Base-by-base conservation (phyloP, 2,113 vertebrate species). In the Gymnogyps californianus region DNA sequence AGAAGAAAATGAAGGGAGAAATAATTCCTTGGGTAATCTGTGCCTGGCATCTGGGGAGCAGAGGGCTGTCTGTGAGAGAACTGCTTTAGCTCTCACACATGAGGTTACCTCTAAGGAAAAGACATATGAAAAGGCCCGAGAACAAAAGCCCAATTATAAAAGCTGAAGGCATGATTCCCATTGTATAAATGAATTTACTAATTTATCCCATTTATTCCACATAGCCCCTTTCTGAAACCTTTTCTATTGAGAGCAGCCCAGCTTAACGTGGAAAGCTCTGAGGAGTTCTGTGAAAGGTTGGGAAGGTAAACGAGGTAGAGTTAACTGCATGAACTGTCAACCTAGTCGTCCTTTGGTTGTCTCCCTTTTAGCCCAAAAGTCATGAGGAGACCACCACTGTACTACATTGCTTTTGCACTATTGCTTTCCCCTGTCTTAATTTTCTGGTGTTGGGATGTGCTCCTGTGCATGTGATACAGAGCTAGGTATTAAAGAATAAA, bases 101-200 rank as follows among this genome's bases (percentile, higher is more conserved):
- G 74, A 82, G 32, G 29, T 95, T 96, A 79, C 70, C 80, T 91
- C 80, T 79, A 70, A 91, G 86, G 59, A 81, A 94, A 84, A 93
- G 92, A 79, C 49, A 44, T 36, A 86, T 92, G 52, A 97, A 96
- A 96, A 94, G 74, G 24, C 78, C 49, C 76, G 36, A 81, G 77
- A 87, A 87, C 84, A 89, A 96, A 97, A 94, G 61, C 40, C 70
- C 83, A 79, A 20, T 89, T 91, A 78, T 81, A 92, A 89, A 95
- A 95, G 76, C 59, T 86, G 79, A 87, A 91, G 69, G 57, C 54
- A 19, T n/a, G 47, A 84, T 82, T 87, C 65, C 77, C 66, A 70
- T 90, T 82, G 61, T 91, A 54, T 83, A 91, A 84, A 87, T 67
- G 6, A 94, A 61, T 83, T 94, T 97, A 84, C 65, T 94, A 46